Evolutionary conservation across 2,888 invertebrate genomes (phyloP).

Genomic region (Colostygia pectinataria): DNA sequence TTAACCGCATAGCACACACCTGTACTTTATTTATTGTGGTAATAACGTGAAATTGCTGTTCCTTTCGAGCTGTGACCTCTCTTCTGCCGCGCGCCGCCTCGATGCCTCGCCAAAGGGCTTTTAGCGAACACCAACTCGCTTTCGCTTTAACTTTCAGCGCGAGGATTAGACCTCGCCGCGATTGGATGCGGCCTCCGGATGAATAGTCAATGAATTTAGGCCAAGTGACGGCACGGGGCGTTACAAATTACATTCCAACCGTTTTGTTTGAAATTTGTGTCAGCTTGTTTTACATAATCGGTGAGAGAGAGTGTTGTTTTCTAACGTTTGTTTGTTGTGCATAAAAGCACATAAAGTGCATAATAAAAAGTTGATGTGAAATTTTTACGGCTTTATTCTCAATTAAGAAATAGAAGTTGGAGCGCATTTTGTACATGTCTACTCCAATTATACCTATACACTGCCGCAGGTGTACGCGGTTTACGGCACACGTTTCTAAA

Average conservation of each 20-base stretch:
- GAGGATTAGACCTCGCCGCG: slow-evolving; percentile 61
- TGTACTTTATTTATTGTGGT: slow-evolving; percentile 30
- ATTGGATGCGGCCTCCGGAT: slow-evolving; percentile 64
- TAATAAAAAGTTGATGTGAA: slow-evolving; percentile 32
- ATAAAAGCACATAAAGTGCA: no score
- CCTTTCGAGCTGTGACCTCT: slow-evolving; percentile 24
- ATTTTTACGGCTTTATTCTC: slow-evolving; percentile 43
- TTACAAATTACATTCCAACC: slow-evolving; percentile 40
- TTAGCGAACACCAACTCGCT: slow-evolving; percentile 66
- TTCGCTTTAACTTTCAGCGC: slow-evolving; percentile 70
- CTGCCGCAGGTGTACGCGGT: slow-evolving; percentile 47
- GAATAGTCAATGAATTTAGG: slow-evolving; percentile 72
- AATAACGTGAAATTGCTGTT: slow-evolving; percentile 26
- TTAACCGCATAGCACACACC: slow-evolving; percentile 30
- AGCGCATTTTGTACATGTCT: slow-evolving; percentile 14
- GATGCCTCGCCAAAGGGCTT: slow-evolving; percentile 68
- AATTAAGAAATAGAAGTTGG: slow-evolving; percentile 51
- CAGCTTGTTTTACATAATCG: slow-evolving; percentile 17
- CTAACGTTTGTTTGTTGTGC: slow-evolving; percentile 11
- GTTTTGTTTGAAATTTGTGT: slow-evolving; percentile 25
- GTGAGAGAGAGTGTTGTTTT: slow-evolving; percentile 10
- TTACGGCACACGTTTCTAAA: slow-evolving; percentile 53
- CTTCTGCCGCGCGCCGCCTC: slow-evolving; percentile 38
- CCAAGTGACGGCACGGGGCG: slow-evolving; percentile 46
- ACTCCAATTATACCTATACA: slow-evolving; percentile 6